A percentile compares a stretch with the other conserved stretches of the same genome.
Evolutionary conservation across 2,113 vertebrate species (phyloP).

Genomic region (Macroglossus sobrinus): DNA sequence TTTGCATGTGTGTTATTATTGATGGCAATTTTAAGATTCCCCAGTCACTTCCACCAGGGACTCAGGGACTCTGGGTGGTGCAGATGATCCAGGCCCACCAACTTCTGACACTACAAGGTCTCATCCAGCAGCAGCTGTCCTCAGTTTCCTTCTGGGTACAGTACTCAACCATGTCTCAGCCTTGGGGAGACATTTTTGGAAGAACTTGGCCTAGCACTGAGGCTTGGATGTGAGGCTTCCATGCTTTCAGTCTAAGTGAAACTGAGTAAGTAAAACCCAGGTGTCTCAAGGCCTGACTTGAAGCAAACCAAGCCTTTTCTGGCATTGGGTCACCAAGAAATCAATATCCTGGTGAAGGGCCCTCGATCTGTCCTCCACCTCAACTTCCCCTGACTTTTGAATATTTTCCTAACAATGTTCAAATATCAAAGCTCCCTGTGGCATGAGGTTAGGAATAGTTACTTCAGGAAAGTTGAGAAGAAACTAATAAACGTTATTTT

Average conservation of each 20-base stretch:
- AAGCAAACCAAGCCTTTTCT: background rate
- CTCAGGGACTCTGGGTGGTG: accelerated
- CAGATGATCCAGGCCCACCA: background rate
- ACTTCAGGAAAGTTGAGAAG: background rate
- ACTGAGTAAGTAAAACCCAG: too few relatives aligned
- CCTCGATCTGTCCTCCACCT: background rate
- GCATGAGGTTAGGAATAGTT: background rate
- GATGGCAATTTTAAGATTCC: background rate
- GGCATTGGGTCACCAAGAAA: accelerated
- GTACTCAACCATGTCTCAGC: background rate
- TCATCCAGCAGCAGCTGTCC: background rate
- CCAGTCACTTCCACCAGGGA: background rate
- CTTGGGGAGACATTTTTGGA: too few relatives aligned
- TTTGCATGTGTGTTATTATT: background rate
- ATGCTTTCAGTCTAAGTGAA: background rate
- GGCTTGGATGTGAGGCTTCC: accelerated
- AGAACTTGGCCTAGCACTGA: too few relatives aligned
- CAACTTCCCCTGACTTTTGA: background rate
- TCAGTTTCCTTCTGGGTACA: accelerated
- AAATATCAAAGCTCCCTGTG: background rate
- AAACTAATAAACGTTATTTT: background rate
- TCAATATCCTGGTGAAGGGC: background rate
- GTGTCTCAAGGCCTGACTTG: background rate
- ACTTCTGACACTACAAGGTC: background rate
- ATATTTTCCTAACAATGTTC: background rate